Evolutionary conservation across 2,113 vertebrate genomes (phyloP).

Genomic region (Formicarius rufipectus): DNA sequence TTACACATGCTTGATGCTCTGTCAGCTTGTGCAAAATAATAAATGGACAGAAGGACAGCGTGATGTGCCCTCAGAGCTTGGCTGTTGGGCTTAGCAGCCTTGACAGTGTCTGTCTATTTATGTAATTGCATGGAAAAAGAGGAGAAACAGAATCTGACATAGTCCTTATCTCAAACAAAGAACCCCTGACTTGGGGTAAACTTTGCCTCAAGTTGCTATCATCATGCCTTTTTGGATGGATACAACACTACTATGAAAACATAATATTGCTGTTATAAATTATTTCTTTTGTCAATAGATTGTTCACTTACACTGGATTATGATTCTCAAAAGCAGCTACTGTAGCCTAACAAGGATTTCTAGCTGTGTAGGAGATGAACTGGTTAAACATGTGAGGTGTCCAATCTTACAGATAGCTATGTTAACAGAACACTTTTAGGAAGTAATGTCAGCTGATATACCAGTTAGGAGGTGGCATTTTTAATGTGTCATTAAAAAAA

Average conservation of each 20-base stretch:
- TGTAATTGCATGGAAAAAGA: conserved; percentile 52
- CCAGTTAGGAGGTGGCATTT: conserved; percentile 36
- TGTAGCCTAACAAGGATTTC: not conserved
- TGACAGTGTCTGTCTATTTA: conserved; percentile 66
- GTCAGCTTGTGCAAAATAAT: conserved; percentile 26
- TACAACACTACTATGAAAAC: conserved; percentile 6
- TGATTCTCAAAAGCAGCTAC: conserved; percentile 37
- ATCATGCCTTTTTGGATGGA: conserved; percentile 34
- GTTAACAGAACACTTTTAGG: not conserved
- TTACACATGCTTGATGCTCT: conserved; percentile 47
- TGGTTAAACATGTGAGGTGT: not conserved
- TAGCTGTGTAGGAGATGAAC: not conserved
- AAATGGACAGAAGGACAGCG: conserved; percentile 35
- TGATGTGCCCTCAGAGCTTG: conserved; percentile 30
- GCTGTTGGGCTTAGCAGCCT: conserved; percentile 48
- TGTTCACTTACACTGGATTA: conserved; percentile 6
- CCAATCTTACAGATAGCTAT: not conserved
- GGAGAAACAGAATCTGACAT: conserved; percentile 46
- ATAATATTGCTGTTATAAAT: not conserved
- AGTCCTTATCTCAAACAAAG: conserved; percentile 48
- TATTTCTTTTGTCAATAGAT: not conserved
- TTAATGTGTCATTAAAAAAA: not conserved
- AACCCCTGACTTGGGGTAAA: conserved; percentile 48
- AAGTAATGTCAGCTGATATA: conserved; percentile 35
- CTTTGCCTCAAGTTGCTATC: conserved; percentile 44